Evolutionary conservation across 2,888 invertebrate species (phyloP).

Genomic region (Calliscelio sp.): DNA sequence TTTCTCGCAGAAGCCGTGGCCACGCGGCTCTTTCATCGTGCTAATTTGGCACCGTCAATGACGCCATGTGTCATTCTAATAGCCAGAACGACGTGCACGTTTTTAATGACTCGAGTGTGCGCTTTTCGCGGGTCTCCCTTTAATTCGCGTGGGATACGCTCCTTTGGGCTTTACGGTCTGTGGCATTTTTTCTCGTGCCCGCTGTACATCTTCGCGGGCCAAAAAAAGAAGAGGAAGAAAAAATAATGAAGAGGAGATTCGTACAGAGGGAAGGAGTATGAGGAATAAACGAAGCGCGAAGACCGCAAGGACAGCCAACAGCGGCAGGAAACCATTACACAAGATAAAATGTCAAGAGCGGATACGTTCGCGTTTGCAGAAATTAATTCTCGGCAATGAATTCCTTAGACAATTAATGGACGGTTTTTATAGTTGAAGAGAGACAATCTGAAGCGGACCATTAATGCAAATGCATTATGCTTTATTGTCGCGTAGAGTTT

Average conservation of each 20-base stretch:
- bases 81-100: conserved; percentile 80
- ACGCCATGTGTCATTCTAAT: conserved; percentile 85
- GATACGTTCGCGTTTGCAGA: conserved; percentile 50
- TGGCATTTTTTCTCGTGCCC: conserved; percentile 72
- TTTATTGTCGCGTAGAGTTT: background rate
- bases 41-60: conserved; percentile 85
- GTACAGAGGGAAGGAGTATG: conserved; percentile 36
- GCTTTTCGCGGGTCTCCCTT: conserved; percentile 78
- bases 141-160: conserved; percentile 81
- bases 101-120: conserved; percentile 79
- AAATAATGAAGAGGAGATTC: conserved; percentile 42
- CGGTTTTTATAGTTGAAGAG: conserved; percentile 42
- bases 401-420: conserved; percentile 59
- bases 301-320: conserved; percentile 63
- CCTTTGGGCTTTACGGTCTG: conserved; percentile 80
- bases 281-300: conserved; percentile 68
- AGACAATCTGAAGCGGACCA: conserved; percentile 21
- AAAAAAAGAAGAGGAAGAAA: conserved; percentile 9
- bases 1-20: conserved; percentile 2
- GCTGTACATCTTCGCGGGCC: conserved; percentile 40
- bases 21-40: conserved; percentile 79
- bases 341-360: conserved; percentile 69
- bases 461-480: conserved; percentile 37
- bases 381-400: conserved; percentile 62
- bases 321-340: conserved; percentile 69